phyloP scores from a whole-genome alignment of 2,888 invertebrate species.

The Sesia apiformis region DNA sequence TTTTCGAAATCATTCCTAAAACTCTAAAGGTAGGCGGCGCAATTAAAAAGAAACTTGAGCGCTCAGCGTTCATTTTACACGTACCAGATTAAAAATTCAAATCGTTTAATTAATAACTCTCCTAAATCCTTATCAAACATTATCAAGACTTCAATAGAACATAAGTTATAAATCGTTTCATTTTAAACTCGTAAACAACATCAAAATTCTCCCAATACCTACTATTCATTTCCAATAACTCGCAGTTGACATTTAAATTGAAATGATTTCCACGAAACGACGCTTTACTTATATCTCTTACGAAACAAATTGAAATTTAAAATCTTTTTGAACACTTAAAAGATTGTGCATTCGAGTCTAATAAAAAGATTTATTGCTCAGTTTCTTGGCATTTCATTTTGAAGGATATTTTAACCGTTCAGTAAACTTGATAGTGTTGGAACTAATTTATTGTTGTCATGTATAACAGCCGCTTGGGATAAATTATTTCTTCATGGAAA shows the following conservation, averaged over 20 bases:
- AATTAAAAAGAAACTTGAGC: no score
- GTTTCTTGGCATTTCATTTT: neutral
- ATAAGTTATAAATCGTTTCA: no score
- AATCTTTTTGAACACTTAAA: neutral
- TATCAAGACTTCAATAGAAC: no score
- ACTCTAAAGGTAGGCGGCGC: no score
- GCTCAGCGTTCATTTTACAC: no score
- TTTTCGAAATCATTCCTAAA: no score
- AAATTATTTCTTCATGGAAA: no score
- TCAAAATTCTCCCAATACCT: neutral
- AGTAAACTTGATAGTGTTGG: neutral
- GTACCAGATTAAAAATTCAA: no score
- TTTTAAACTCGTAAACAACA: no score
- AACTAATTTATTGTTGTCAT: neutral
- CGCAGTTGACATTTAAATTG: neutral
- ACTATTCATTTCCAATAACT: neutral
- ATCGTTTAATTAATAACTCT: no score
- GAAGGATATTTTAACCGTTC: neutral
- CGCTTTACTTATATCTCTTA: neutral
- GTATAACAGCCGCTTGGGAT: neutral
- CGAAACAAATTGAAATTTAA: neutral
- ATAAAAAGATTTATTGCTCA: neutral
- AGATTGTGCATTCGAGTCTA: neutral
- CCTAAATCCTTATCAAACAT: no score
- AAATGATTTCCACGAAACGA: neutral